Evolutionary conservation across 2,797 vertebrate genomes (phyloP).

Genomic region (Botia almorhae): DNA sequence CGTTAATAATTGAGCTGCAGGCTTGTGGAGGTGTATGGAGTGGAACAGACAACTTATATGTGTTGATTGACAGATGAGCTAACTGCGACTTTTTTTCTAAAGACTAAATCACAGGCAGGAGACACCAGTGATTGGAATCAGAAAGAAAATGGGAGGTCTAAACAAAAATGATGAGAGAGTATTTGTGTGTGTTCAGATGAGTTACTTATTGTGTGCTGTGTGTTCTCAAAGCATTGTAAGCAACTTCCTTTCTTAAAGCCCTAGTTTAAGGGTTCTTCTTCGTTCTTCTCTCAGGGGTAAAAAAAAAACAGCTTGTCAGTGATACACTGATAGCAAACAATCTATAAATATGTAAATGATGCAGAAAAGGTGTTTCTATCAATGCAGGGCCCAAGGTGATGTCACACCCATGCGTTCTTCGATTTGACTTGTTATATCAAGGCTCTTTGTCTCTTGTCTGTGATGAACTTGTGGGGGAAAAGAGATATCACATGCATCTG

Average conservation of each 20-base stretch:
- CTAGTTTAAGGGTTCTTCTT: not conserved
- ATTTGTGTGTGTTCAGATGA: constrained; percentile 60
- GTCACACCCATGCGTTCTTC: too few species aligned
- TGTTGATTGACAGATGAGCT: constrained; percentile 83
- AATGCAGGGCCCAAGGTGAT: too few species aligned
- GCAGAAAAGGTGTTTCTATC: too few species aligned
- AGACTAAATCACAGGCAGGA: constrained; percentile 60
- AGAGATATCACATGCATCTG: constrained; percentile 1
- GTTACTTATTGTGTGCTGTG: constrained; percentile 53
- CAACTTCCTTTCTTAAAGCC: constrained; percentile 41
- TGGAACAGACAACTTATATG: constrained; percentile 68
- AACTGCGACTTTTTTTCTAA: constrained; percentile 75
- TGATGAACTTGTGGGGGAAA: constrained; percentile 10
- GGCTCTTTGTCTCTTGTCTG: not conserved
- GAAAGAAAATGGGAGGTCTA: constrained; percentile 46
- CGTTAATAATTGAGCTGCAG: constrained; percentile 83
- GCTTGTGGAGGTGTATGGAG: constrained; percentile 75
- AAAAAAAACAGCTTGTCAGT: not conserved
- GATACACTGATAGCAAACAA: too few species aligned
- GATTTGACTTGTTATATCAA: not conserved
- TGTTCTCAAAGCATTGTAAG: constrained; percentile 52
- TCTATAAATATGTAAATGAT: too few species aligned
- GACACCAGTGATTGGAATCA: constrained; percentile 64
- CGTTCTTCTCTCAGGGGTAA: not conserved
- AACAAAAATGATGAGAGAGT: constrained; percentile 59